These are phyloP conservation scores for Garrulus glandarius DNA, from an alignment of 2,797 vertebrate species.

Conservation along the genomic window DNA sequence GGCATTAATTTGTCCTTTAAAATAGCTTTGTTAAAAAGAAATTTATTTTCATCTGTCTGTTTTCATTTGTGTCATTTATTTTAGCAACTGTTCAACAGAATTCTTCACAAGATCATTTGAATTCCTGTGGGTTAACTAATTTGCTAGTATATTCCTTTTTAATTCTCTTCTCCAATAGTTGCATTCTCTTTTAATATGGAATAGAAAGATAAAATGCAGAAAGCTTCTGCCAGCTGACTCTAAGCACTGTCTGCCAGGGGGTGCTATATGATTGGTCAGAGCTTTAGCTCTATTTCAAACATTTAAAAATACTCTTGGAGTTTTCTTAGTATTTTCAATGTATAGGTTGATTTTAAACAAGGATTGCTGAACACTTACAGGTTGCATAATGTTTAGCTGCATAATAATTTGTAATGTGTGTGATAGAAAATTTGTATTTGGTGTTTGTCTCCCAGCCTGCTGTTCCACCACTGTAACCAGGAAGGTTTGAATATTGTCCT, in stretches of 20 bases:
- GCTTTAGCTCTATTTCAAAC: background rate
- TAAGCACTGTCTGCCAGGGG: slow-evolving; percentile 57
- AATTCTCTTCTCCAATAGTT: background rate
- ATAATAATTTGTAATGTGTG: background rate
- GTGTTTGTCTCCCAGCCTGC: background rate
- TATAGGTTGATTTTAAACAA: background rate
- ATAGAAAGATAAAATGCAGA: slow-evolving; percentile 6
- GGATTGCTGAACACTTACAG: background rate
- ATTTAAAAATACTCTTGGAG: background rate
- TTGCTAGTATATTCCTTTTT: slow-evolving; percentile 12
- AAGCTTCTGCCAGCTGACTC: background rate
- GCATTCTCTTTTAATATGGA: background rate
- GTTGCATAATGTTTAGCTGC: background rate
- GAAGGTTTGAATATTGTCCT: background rate
- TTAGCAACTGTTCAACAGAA: background rate
- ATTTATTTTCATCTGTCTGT: background rate
- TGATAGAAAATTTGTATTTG: background rate
- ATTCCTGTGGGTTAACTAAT: slow-evolving; percentile 39
- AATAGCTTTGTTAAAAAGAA: slow-evolving; percentile 5
- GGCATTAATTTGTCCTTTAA: slow-evolving; percentile 28
- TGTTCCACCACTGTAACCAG: background rate
- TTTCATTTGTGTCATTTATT: background rate
- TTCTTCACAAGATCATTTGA: background rate
- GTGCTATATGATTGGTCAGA: slow-evolving; percentile 50
- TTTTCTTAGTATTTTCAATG: background rate